Evolutionary conservation across 2,113 vertebrate genomes (phyloP), one percentile per base, ranked within the genome.

Genomic region (Pandion haliaetus): DNA sequence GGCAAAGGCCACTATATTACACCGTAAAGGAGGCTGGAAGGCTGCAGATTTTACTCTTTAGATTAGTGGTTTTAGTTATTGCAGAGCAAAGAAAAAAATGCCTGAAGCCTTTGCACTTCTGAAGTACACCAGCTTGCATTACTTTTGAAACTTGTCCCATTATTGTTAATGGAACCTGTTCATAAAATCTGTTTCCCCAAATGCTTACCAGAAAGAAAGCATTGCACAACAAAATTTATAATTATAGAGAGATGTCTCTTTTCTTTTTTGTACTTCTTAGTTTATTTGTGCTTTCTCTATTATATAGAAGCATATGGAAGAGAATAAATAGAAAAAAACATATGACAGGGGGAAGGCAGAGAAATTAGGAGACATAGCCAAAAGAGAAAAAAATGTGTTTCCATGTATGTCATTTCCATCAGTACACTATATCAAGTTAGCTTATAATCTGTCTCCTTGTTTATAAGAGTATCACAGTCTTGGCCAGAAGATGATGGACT

Each of bases 111-210:
- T 92, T 97, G 71, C 88, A 83, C 38, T 78, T 96, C 79, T 86
- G 57, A 93, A 95, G 78, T 76, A 57, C 34, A 54, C 52, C 95
- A 93, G 95, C 69, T 93, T 96, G 88, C 67, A 69, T 89, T 87
- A 76, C 83, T 87, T 96, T 70, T 66, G 89, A 89, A 95, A 65
- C 49, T 89, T 85, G 70, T 76, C 70, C 86, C 36, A 14, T 95
- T 95, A 87, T 76, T 91, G 83, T 81, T 96, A 95, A 89, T 92
- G 77, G 86, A 95, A 97, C 83, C 86, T 95, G 92, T 79, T 94
- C 93, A n/a, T 69, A 82, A 95, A 95, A 94, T 95, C 94, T 97
- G 83, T 84, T 96, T 85, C 40, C 44, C 77, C 97, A 96, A 92
- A 95, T 92, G 93, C 57, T 95, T 79, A 65, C 42, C 44, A 84